These are phyloP conservation scores for Hydriomena furcata DNA, from an alignment of 2,888 invertebrate genomes.

Conservation along the genomic window DNA sequence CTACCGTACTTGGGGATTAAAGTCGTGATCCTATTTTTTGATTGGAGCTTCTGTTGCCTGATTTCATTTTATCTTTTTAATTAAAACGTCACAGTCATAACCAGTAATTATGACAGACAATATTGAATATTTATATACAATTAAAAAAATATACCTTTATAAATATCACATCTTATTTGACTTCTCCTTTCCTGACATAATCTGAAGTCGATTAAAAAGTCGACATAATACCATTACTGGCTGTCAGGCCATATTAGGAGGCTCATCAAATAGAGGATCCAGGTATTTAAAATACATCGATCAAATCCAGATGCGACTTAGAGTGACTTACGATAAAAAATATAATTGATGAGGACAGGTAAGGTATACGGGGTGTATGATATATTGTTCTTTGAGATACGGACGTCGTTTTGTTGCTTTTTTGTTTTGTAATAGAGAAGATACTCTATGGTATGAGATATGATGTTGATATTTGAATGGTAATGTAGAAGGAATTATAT, in stretches of 20 bases:
- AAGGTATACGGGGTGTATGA: slow-evolving; percentile 25
- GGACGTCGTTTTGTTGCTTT: slow-evolving; percentile 18
- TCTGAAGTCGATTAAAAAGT: slow-evolving; percentile 39
- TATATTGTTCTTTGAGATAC: slow-evolving; percentile 33
- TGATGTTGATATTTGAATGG: slow-evolving; percentile 5
- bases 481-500: too few species aligned
- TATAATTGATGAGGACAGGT: slow-evolving; percentile 80
- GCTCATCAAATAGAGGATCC: slow-evolving; percentile 40
- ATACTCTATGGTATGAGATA: background rate
- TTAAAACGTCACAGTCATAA: too few species aligned
- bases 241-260: slow-evolving; percentile 37
- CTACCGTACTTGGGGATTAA: too few species aligned
- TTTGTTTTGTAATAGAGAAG: slow-evolving; percentile 7
- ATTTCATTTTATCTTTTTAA: too few species aligned
- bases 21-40: too few species aligned
- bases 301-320: slow-evolving; percentile 71
- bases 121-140: too few species aligned
- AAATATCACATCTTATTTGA: slow-evolving; percentile 6
- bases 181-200: slow-evolving; percentile 6
- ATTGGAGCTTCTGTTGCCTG: too few species aligned
- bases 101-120: too few species aligned
- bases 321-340: slow-evolving; percentile 68
- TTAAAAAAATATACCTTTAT: too few species aligned
- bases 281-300: slow-evolving; percentile 72
- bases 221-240: slow-evolving; percentile 39